Base-by-base conservation (phyloP, 2,888 invertebrate species). In the Leptopilina drosophilae region DNA sequence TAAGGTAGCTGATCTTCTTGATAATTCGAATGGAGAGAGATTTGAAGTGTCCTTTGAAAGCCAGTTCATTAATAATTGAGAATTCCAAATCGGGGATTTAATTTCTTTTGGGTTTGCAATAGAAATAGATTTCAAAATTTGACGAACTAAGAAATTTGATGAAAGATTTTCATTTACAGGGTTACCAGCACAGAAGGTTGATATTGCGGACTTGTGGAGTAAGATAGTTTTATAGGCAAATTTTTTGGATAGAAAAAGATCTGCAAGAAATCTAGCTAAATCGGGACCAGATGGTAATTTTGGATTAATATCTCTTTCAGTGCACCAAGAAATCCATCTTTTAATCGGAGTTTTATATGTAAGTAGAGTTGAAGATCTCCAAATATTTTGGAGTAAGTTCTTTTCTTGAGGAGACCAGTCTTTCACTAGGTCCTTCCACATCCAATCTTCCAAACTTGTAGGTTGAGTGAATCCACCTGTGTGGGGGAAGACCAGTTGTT, bases 261-360 rank as follows among this genome's bases (percentile, higher is more conserved):
- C n/a, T 7, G 33, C 14, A 4, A 64, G 26, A 64, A 64, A 64
- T 64, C 5, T 64, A 65, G 65, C 65, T 14, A 40, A 1, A 7
- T 64, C 62, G 7, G 15, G 62, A 9, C 7, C 62, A 20, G n/a
- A 5, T 20, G 62, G 62, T 15, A 5, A 62, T 7, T 66, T 66
- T 6, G 42, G 79, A 69, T 82, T 40, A n/a, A 80, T 53, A 4
- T 65, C 33, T n/a, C 69, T 64, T 46, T 79, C n/a, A 11, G 11
- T 20, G 42, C 84, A 84, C 82, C 82, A 84, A 2, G 62, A 46
- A 12, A 85, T 53, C 82, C 84, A 85, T 64, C 82, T 78, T 14
- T 66, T 75, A 59, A 85, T 81, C 7, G 82, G 82, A 49, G 81
- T 76, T 40, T 78, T 80, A 53, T 85, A 85, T 5, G 84, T 84